phyloP scores from a whole-genome alignment of 2,113 vertebrate genomes.

The Micromys minutus region DNA sequence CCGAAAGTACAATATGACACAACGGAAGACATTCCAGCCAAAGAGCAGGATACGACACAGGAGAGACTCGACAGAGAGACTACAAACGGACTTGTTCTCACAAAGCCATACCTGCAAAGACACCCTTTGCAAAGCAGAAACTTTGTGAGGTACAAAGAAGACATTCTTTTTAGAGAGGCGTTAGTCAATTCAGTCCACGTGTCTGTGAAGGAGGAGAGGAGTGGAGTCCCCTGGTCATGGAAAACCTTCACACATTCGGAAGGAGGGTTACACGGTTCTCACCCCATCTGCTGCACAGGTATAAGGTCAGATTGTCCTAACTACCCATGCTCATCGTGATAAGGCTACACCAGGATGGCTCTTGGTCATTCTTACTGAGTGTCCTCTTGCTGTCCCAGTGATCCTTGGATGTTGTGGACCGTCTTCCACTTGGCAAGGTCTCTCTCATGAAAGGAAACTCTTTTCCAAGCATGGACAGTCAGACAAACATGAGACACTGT shows the following conservation, averaged over 20 bases:
- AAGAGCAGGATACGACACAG: background rate
- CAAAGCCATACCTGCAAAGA: background rate
- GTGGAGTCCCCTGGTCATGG: background rate
- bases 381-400: background rate
- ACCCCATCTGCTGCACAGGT: fast-evolving
- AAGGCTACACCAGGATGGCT: fast-evolving
- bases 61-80: background rate
- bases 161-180: background rate
- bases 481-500: background rate
- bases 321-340: fast-evolving
- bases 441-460: background rate
- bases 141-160: background rate
- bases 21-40: background rate
- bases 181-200: background rate
- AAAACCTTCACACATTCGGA: background rate
- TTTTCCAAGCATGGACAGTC: background rate
- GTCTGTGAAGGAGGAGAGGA: background rate
- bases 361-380: background rate
- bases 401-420: background rate
- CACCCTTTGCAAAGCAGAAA: background rate
- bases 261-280: background rate
- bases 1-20: background rate
- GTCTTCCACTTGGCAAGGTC: background rate
- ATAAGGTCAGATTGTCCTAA: background rate
- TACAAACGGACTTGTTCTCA: background rate